Conservation (phyloP, 1,140 invertebrate genomes). For the Leptinotarsa texana region DNA sequence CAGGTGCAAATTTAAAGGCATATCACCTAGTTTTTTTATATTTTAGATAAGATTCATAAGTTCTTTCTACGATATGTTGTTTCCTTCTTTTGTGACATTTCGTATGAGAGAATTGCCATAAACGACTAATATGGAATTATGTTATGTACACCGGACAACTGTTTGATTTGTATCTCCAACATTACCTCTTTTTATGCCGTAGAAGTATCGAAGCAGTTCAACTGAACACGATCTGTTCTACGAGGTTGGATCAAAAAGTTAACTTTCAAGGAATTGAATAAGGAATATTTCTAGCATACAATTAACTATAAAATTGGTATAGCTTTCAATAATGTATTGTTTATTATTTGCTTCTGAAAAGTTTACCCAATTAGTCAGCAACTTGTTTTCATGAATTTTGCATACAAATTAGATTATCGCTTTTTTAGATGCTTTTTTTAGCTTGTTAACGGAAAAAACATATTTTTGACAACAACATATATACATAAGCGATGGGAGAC, state of each 20-base stretch:
- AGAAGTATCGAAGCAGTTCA: background rate
- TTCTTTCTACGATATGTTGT: conserved; percentile 1
- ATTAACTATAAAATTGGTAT: background rate
- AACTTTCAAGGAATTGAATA: background rate
- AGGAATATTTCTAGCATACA: background rate
- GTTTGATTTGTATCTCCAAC: conserved; percentile 23
- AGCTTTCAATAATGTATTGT: background rate
- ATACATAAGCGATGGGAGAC: no score
- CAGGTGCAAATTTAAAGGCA: no score
- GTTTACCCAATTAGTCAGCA: no score
- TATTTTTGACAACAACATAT: no score
- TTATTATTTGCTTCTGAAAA: background rate
- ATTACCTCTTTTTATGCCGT: conserved; percentile 13
- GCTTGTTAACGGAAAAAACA: no score
- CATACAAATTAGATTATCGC: no score
- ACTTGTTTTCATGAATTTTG: no score
- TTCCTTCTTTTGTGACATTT: conserved; percentile 15
- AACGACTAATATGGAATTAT: conserved; percentile 22
- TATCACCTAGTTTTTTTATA: no score
- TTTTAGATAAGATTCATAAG: conserved; percentile 1
- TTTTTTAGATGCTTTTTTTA: no score
- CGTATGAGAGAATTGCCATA: conserved; percentile 19
- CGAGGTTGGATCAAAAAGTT: background rate
- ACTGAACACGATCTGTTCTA: background rate
- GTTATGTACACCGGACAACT: conserved; percentile 14